Percentiles rank a stretch among this genome's conserved stretches.
Conservation (phyloP, 2,888 invertebrate species). For the Oligia strigilis region DNA sequence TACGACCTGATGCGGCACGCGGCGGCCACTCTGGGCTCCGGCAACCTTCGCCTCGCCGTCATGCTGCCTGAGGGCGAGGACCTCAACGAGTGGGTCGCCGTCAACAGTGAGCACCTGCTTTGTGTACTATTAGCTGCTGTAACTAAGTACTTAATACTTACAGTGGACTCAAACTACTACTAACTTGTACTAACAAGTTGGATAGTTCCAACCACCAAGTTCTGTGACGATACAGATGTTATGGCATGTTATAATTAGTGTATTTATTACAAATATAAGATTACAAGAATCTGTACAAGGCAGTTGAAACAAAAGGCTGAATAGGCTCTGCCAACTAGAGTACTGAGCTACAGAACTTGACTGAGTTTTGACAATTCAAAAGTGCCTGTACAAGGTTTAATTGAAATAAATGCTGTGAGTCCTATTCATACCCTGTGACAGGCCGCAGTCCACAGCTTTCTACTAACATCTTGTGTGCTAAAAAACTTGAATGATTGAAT, state of each 20-base stretch:
- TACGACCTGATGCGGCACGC: conserved; percentile 99
- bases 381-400: too few species aligned
- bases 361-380: too few species aligned
- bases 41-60: conserved; percentile 98
- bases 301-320: neutral
- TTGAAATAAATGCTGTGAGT: neutral
- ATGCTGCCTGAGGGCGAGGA: conserved; percentile 99
- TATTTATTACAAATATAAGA: neutral
- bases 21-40: conserved; percentile 99
- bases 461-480: neutral
- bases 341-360: neutral
- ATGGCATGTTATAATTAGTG: neutral
- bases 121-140: conserved; percentile 6
- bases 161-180: neutral
- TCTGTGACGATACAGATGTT: neutral
- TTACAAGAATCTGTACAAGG: neutral
- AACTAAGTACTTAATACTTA: neutral
- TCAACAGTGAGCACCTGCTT: conserved; percentile 96
- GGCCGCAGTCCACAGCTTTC: neutral
- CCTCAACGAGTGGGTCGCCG: conserved; percentile 99
- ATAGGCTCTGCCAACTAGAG: neutral
- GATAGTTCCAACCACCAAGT: too few species aligned
- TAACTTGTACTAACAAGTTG: neutral
- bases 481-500: neutral
- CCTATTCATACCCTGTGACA: neutral